Evolutionary conservation across 2,888 invertebrate species (phyloP).

Genomic region (Criorhina ranunculi): DNA sequence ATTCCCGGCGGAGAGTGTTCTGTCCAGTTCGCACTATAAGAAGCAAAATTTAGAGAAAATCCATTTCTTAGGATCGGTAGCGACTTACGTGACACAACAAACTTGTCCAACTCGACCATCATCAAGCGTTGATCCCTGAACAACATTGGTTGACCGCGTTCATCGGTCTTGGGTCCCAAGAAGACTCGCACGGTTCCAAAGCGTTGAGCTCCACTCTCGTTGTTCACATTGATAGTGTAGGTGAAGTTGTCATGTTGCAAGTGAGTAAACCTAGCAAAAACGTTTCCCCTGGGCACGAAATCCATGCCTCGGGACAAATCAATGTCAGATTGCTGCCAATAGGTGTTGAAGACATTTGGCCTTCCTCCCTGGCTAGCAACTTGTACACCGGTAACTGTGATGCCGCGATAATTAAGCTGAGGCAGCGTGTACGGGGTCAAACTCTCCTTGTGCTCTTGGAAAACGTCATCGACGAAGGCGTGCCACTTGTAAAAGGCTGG

Average conservation of each 20-base stretch:
- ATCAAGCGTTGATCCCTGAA: conserved; percentile 87
- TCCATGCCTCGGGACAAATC: conserved; percentile 92
- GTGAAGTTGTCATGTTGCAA: conserved; percentile 90
- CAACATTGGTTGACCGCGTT: conserved; percentile 87
- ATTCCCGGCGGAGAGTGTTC: conserved; percentile 88
- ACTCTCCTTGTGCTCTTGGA: conserved; percentile 90
- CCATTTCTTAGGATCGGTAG: not conserved
- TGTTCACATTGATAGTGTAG: conserved; percentile 88
- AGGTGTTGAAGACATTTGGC: conserved; percentile 88
- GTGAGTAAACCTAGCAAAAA: conserved; percentile 90
- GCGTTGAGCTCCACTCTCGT: conserved; percentile 85
- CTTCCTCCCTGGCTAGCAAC: conserved; percentile 85
- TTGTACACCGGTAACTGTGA: conserved; percentile 86
- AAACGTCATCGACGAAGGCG: conserved; percentile 91
- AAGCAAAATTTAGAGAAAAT: not conserved
- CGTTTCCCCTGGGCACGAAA: conserved; percentile 90
- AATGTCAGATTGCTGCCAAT: conserved; percentile 92
- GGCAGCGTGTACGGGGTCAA: conserved; percentile 87
- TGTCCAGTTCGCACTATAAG: conserved; percentile 88
- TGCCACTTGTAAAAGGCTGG: conserved; percentile 95
- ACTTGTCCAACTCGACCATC: conserved; percentile 90
- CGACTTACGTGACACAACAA: conserved; percentile 86
- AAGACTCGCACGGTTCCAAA: conserved; percentile 89
- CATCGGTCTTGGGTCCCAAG: conserved; percentile 88
- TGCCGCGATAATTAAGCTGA: conserved; percentile 84